A percentile compares a stretch with the other conserved stretches of the same genome.
phyloP scores from a whole-genome alignment of 2,113 vertebrate genomes.

The Ceratotherium simum region DNA sequence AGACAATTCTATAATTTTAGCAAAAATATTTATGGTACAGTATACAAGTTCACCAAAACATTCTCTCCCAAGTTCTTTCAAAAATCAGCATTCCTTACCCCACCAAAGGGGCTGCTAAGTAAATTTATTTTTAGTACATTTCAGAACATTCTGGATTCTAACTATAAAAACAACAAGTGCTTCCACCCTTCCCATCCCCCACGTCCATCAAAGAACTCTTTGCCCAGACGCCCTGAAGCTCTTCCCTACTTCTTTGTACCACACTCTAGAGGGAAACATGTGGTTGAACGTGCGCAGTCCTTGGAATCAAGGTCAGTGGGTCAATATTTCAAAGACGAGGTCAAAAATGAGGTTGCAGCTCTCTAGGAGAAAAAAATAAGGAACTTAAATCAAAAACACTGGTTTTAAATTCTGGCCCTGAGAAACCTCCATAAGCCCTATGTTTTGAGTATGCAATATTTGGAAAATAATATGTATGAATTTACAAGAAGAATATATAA shows the following conservation, averaged over 20 bases:
- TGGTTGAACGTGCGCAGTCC: not conserved
- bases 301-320: not conserved
- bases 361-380: not conserved
- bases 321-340: slow-evolving; percentile 56
- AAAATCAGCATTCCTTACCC: slow-evolving; percentile 55
- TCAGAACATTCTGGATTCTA: slow-evolving; percentile 60
- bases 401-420: not conserved
- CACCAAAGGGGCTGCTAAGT: slow-evolving; percentile 52
- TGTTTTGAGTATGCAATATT: not conserved
- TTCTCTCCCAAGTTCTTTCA: slow-evolving; percentile 76
- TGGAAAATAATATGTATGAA: not conserved
- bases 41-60: slow-evolving; percentile 87
- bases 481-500: not conserved
- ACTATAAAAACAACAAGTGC: not conserved
- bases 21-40: slow-evolving; percentile 86
- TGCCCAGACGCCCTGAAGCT: not conserved
- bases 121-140: slow-evolving; percentile 60
- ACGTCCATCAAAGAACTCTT: not conserved
- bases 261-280: not conserved
- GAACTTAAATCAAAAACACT: not conserved
- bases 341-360: not conserved
- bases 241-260: not conserved
- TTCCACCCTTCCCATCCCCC: not conserved
- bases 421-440: not conserved
- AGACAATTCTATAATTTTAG: slow-evolving; percentile 87